Evolutionary conservation across 1,140 invertebrate genomes (phyloP), one percentile per base, ranked within the genome.

Genomic region (Zeugodacus cucurbitae): DNA sequence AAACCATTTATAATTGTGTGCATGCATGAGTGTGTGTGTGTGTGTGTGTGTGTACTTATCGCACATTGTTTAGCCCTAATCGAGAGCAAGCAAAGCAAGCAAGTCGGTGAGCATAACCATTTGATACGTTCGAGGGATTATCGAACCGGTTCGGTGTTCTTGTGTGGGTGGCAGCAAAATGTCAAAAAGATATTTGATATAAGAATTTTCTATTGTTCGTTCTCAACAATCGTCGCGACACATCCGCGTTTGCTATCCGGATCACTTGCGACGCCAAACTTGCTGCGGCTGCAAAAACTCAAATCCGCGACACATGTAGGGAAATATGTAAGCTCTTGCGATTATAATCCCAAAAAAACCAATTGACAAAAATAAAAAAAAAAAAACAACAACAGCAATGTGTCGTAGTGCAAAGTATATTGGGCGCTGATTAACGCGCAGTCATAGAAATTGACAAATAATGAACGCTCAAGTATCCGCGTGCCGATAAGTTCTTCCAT

Each of bases 111-210:
- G 48, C 14, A 7, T 41, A 74, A n/a, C 8, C 67, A 74, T 74
- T 74, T 37, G 67, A 74, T 37, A 74, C 34, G 67, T 74, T 37
- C 34, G 32, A 37, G 67, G 67, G 67, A 74, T 74, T 74, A 74
- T 74, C 67, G 41, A 10, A 37, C 67, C 67, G 34, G 32, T 74
- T 74, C 48, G 6, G 17, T 41, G 34, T 74, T 74, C 32, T 7
- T 37, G 34, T 37, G 32, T 74, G 34, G 67, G 67, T 41, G 34
- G 41, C 34, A 37, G 22, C 20, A 34, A 11, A 74, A 8, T 32
- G 67, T 17, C 26, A 41, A 37, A 54, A 59, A 74, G 29, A 37
- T 7, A 74, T 74, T 20, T 37, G 17, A 4, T 37, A 74, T 5
- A 54, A 74, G 34, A 74, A 74, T 74, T 74, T 74, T 32, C 34